Conservation (phyloP, 2,113 vertebrate species). For the Toxotes jaculatrix region DNA sequence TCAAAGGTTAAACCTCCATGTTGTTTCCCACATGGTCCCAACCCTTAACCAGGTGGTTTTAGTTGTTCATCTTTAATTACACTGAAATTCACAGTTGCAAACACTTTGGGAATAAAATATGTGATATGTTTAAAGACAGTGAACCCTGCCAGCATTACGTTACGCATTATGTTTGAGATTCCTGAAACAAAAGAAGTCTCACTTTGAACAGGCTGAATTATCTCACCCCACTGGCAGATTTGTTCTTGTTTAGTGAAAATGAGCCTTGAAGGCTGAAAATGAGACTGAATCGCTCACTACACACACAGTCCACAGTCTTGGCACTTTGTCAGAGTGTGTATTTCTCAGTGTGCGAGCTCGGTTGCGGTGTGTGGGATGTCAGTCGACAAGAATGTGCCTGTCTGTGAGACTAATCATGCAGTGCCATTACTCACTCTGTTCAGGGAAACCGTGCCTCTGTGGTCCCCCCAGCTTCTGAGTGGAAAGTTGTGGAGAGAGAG, state of each 20-base stretch:
- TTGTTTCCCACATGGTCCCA: too few relatives aligned
- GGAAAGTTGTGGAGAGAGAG: slow-evolving; percentile 25
- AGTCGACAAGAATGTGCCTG: slow-evolving; percentile 67
- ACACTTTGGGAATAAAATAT: neutral
- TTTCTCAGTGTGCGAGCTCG: neutral
- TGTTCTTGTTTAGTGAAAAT: neutral
- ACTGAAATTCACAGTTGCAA: neutral
- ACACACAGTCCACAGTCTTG: neutral
- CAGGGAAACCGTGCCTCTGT: slow-evolving; percentile 52
- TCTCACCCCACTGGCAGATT: neutral
- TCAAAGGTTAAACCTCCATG: neutral
- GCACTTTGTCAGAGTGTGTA: neutral
- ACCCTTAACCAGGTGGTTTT: neutral
- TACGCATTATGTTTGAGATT: neutral
- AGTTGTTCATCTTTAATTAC: neutral
- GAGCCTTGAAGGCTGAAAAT: neutral
- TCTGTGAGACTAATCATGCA: slow-evolving; percentile 46
- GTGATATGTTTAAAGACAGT: neutral
- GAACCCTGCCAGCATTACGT: neutral
- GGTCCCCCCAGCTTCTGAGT: slow-evolving; percentile 5
- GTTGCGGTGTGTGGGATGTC: slow-evolving; percentile 48
- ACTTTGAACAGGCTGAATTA: neutral
- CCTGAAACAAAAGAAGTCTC: neutral
- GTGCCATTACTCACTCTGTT: slow-evolving; percentile 62
- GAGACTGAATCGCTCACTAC: neutral